A percentile compares a stretch with the other conserved stretches of the same genome.
Conservation (phyloP, 2,888 invertebrate species). For the Latrodectus hesperus region DNA sequence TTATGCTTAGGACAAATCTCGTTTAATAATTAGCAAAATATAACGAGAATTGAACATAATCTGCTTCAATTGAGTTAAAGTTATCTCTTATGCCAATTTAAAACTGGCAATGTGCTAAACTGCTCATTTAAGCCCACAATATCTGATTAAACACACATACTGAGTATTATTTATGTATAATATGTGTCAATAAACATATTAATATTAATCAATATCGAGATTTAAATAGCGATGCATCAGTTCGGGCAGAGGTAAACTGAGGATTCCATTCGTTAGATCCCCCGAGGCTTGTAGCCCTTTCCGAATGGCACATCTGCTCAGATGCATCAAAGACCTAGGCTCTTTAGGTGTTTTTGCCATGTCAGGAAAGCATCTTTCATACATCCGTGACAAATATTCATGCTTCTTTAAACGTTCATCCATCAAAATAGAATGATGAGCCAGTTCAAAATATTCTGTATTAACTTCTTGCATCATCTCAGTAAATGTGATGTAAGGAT, state of each 20-base stretch:
- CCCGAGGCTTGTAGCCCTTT: not conserved
- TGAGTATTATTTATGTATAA: too few species aligned
- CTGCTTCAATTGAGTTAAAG: too few species aligned
- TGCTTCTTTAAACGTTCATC: constrained; percentile 31
- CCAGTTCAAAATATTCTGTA: constrained; percentile 24
- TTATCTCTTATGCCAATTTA: too few species aligned
- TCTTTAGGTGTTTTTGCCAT: constrained; percentile 17
- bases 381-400: constrained; percentile 7
- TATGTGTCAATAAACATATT: too few species aligned
- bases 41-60: too few species aligned
- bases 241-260: not conserved
- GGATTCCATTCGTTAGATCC: constrained; percentile 20
- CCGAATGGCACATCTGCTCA: constrained; percentile 11
- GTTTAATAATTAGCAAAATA: too few species aligned
- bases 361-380: constrained; percentile 29
- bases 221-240: constrained; percentile 20
- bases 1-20: too few species aligned
- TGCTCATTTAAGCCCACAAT: too few species aligned
- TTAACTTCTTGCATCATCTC: constrained; percentile 13
- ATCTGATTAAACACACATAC: too few species aligned
- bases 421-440: constrained; percentile 5
- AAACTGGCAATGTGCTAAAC: too few species aligned
- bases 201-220: constrained; percentile 4
- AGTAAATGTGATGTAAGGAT: constrained; percentile 7
- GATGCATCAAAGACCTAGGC: constrained; percentile 13